Base-by-base conservation (phyloP, 2,797 vertebrate species). In the Siniperca undulata region DNA sequence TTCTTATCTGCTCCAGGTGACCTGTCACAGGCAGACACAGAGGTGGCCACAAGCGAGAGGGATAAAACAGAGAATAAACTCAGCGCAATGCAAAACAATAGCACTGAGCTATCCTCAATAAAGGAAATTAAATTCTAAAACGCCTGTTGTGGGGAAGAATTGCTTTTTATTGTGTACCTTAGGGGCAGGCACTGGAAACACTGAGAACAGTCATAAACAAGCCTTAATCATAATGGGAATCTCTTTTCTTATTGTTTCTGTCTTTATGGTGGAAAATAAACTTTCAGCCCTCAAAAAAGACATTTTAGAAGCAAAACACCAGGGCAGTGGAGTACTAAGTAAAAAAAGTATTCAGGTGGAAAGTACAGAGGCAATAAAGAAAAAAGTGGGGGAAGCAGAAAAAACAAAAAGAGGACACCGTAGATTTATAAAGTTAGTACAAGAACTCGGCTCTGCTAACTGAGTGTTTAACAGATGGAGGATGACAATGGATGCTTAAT, bases 401-500 rank as follows among this genome's bases (percentile, higher is more conserved):
- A 61, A 84, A 61, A 48, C 14, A 27, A 60, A 79, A 69, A 50
- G 44, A 52, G 40, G 66, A 59, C 64, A 68, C 10, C 17, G 10
- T 7, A 78, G 53, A 73, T 83, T 64, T 79, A 56, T 71, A 85
- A 80, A 79, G 60, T 80, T 61, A 67, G 69, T 36, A 74, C 19
- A 14, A 70, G 70, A 74, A 74, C 84, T 88, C 78, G 7, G 72
- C 88, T 92, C 77, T 74, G 66, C 87, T 86, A 88, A 86, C 91
- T 92, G 90, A 94, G 92, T 91, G 86, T 92, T 91, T 89, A 95
- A 92, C 95, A 95, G 95, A 95, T 95, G 94, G 95, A 91, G 84
- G 91, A 92, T 92, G 95, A 95, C 94, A 93, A 92, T 72, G 88
- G 91, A 93, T 94, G 92, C 90, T 92, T 95, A 95, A 95, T 95